A percentile compares a stretch with the other conserved stretches of the same genome.
Conservation (phyloP, 2,113 vertebrate genomes). For the Natator depressus region DNA sequence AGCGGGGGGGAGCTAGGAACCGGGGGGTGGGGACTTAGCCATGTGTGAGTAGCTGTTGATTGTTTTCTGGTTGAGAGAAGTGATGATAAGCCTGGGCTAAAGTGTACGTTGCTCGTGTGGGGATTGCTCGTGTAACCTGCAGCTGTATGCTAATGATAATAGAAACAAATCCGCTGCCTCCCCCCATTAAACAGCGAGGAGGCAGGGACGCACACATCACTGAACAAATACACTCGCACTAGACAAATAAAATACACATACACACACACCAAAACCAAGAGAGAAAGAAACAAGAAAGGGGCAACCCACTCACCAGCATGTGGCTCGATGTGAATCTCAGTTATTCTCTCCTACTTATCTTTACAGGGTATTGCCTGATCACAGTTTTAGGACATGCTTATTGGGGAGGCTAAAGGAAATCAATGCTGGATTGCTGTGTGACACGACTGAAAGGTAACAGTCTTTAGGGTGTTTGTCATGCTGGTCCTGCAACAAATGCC, state of each 20-base stretch:
- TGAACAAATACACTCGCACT: slow-evolving; percentile 88
- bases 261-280: not conserved
- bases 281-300: not conserved
- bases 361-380: not conserved
- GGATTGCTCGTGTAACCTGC: slow-evolving; percentile 68
- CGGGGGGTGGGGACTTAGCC: not conserved
- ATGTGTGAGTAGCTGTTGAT: slow-evolving; percentile 61
- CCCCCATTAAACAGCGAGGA: slow-evolving; percentile 69
- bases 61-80: slow-evolving; percentile 69
- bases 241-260: slow-evolving; percentile 73
- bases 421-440: not conserved
- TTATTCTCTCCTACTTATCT: not conserved
- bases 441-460: not conserved
- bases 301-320: not conserved
- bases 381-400: not conserved
- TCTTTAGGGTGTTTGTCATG: not conserved
- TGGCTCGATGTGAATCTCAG: not conserved
- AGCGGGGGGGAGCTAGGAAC: not conserved
- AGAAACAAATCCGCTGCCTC: slow-evolving; percentile 76
- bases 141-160: slow-evolving; percentile 94
- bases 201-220: slow-evolving; percentile 84
- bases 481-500: not conserved
- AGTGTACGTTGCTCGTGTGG: slow-evolving; percentile 62
- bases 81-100: slow-evolving; percentile 68
- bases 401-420: not conserved